Base-by-base conservation (phyloP, 2,888 invertebrate genomes). In the Chymomyza fuscimana region DNA sequence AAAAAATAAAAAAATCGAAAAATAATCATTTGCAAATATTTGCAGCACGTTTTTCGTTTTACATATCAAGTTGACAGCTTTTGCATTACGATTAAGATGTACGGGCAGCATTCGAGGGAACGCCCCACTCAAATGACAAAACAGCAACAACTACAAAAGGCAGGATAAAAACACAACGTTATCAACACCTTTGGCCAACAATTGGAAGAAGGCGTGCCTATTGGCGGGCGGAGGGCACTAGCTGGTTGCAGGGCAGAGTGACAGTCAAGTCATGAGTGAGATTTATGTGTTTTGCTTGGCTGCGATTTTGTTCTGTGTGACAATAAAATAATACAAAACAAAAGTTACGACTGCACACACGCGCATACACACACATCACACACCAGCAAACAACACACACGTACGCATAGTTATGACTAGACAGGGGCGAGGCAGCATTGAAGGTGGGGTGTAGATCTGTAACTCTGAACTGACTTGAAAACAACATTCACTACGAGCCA, bases 81-180 rank as follows among this genome's bases (percentile, higher is more conserved):
- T 88, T 87, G 82, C 87, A 84, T 85, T 87, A 85, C 88, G 88
- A 86, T 86, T 86, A 87, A 86, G 85, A 84, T 87, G 88, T 88
- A 88, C 87, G 82, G 58, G 76, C 78, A 19, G 22, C 32, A 19
- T 36, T 4, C 36, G 15, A 12, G 46, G 16, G 9, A 12, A 15
- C 56, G 19, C 19, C 52, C 7, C 52, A 46, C 66, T 77, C 69
- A 63, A 65, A 61, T 70, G 52, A 40, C 46, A 63, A 29, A 63
- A 54, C 59, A 60, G 52, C 63, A 72, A 29, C 67, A 65, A 25
- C 51, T 70, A 56, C 52, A 64, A 59, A n/a, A 61, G 52, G 19
- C 69, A 72, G 25, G 69, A 70, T 66, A 70, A 73, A 79, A 70
- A 75, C 77, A 82, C 86, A 83, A 86, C 76, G 85, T 88, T 84